Conservation (phyloP, 1,140 invertebrate genomes). For the Monomorium pharaonis region DNA sequence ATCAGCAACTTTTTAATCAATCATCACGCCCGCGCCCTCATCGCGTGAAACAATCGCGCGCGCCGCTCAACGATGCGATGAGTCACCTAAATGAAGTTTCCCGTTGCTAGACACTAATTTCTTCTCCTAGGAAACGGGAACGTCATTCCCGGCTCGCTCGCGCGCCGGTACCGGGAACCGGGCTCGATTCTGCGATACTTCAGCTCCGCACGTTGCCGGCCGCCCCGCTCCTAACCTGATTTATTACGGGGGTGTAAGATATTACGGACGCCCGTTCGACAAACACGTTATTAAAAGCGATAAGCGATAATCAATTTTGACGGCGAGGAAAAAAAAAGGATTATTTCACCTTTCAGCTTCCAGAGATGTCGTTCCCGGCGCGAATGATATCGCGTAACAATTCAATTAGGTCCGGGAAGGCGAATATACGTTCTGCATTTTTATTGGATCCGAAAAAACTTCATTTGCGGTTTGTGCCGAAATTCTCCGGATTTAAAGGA, state of each 20-base stretch:
- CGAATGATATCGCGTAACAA: neutral
- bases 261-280: slow-evolving; percentile 22
- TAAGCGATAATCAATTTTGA: slow-evolving; percentile 35
- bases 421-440: no score
- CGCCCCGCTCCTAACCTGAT: slow-evolving; percentile 11
- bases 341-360: neutral
- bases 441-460: no score
- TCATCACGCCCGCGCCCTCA: slow-evolving; percentile 36
- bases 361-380: neutral
- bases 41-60: slow-evolving; percentile 53
- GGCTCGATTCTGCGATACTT: slow-evolving; percentile 21
- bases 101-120: slow-evolving; percentile 46
- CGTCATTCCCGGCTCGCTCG: neutral
- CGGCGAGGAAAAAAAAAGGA: neutral
- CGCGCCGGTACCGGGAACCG: neutral
- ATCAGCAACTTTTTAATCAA: slow-evolving; percentile 57
- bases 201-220: neutral
- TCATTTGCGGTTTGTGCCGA: no score
- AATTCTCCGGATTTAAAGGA: no score
- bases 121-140: slow-evolving; percentile 30
- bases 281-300: slow-evolving; percentile 39
- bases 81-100: slow-evolving; percentile 55
- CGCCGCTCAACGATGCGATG: slow-evolving; percentile 31
- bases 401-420: no score
- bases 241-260: slow-evolving; percentile 36